These are phyloP conservation scores for Argopecten irradians DNA, from an alignment of 1,140 invertebrate species.

Conservation along the genomic window DNA sequence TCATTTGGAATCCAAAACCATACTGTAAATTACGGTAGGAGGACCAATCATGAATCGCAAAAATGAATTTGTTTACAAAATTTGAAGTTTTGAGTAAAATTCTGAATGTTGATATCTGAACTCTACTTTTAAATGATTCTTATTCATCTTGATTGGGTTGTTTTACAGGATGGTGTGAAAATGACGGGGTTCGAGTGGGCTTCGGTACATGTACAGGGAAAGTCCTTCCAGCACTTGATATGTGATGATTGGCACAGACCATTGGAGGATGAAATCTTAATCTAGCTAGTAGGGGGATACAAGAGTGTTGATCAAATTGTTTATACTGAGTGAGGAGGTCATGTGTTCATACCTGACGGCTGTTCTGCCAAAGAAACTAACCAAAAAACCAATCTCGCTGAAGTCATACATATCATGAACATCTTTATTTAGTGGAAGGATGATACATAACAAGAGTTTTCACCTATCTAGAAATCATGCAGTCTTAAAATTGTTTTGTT, in stretches of 20 bases:
- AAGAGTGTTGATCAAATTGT: no score
- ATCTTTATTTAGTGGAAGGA: no score
- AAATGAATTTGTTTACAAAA: not conserved
- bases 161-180: constrained; percentile 87
- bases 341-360: no score
- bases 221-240: constrained; percentile 85
- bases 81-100: not conserved
- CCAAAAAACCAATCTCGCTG: no score
- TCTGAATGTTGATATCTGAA: not conserved
- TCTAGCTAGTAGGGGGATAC: no score
- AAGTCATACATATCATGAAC: no score
- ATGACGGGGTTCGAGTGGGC: constrained; percentile 87
- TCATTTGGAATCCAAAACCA: not conserved
- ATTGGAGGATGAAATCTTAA: not conserved
- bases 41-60: no score
- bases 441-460: no score
- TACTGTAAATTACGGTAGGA: not conserved
- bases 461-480: no score
- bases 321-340: no score
- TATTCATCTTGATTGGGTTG: constrained; percentile 12
- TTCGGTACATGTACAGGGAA: constrained; percentile 94
- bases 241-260: constrained; percentile 11
- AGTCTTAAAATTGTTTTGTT: no score
- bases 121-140: not conserved
- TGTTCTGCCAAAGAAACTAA: no score